phyloP scores from a whole-genome alignment of 2,113 vertebrate genomes.

The Choloepus hoffmanni region DNA sequence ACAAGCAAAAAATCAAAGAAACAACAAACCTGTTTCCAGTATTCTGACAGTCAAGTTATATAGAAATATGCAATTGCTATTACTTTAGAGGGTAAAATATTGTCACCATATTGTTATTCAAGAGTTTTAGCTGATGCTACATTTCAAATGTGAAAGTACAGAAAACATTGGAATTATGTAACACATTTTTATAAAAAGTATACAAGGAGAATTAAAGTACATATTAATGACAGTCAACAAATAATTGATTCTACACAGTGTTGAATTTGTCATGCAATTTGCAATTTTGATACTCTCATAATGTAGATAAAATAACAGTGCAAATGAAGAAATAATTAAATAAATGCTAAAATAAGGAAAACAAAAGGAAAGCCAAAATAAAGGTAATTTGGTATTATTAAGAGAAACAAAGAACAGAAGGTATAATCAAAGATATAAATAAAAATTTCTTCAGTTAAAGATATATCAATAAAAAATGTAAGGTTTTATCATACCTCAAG shows the following conservation, averaged over 20 bases:
- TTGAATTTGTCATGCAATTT: background rate
- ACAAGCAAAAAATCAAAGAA: constrained; percentile 8
- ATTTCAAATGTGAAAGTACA: background rate
- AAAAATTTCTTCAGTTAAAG: background rate
- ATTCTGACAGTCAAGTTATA: background rate
- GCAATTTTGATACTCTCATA: background rate
- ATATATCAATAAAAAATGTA: background rate
- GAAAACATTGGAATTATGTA: background rate
- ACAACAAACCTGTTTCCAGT: background rate
- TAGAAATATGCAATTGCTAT: background rate
- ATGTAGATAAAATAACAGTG: background rate
- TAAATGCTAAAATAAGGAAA: constrained; percentile 24
- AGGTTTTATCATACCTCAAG: background rate
- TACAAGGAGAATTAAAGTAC: background rate
- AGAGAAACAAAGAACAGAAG: background rate
- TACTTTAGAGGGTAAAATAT: background rate
- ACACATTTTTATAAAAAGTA: background rate
- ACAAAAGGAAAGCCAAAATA: background rate
- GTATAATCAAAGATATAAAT: background rate
- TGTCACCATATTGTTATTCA: background rate
- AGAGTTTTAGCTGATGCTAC: background rate
- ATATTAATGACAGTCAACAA: background rate
- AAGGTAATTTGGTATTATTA: background rate
- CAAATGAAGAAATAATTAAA: constrained; percentile 9
- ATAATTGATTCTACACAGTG: background rate